Conservation (phyloP, 2,888 invertebrate species). For the Caenorhabditis sp. region DNA sequence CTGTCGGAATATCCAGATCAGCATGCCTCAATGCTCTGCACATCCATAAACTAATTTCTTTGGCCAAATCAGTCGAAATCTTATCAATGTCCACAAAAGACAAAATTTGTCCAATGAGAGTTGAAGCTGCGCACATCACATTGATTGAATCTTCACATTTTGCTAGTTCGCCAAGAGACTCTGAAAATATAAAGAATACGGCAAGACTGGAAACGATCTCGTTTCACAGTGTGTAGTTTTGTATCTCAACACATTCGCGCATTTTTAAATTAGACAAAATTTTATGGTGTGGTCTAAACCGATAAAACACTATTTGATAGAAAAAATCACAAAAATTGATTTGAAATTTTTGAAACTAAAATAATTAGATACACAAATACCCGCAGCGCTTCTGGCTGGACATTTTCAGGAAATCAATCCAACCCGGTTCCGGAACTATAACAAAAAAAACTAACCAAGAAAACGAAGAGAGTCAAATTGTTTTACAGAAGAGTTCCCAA, state of each 20-base stretch:
- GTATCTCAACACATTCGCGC: too few species aligned
- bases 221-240: too few species aligned
- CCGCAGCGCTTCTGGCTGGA: too few species aligned
- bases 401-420: too few species aligned
- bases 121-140: conserved; percentile 42
- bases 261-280: too few species aligned
- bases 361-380: too few species aligned
- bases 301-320: too few species aligned
- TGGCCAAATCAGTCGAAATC: conserved; percentile 20
- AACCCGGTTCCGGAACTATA: too few species aligned
- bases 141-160: conserved; percentile 44
- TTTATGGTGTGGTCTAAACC: too few species aligned
- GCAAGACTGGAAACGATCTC: too few species aligned
- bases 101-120: conserved; percentile 51
- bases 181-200: neutral
- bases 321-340: too few species aligned
- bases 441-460: conserved; percentile 5
- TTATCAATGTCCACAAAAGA: conserved; percentile 13
- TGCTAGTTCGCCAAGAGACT: conserved; percentile 14
- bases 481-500: conserved; percentile 9
- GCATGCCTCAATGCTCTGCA: conserved; percentile 45
- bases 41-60: conserved; percentile 40
- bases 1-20: conserved; percentile 29
- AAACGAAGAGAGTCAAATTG: conserved; percentile 14
- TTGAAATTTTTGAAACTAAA: too few species aligned